Conservation (phyloP, 1,140 invertebrate species). For the Colletes gigas region DNA sequence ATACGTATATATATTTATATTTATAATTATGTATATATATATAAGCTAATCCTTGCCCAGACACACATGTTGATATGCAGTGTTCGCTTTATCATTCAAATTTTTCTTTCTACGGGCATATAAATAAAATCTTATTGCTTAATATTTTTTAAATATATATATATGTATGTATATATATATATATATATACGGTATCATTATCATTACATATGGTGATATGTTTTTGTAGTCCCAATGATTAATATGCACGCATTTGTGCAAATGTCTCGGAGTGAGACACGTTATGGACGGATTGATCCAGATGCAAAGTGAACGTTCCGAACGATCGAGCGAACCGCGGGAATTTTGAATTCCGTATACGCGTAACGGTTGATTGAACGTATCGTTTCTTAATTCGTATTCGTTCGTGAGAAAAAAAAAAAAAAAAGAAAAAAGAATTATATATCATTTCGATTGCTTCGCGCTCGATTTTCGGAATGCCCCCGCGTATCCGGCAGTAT, state of each 20-base stretch:
- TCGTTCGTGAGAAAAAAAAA: background rate
- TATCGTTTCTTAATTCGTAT: constrained; percentile 7
- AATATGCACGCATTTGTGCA: constrained; percentile 80
- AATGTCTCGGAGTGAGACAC: constrained; percentile 77
- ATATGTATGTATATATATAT: constrained; percentile 37
- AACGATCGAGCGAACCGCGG: constrained; percentile 62
- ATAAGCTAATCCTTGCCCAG: constrained; percentile 80
- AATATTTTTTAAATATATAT: constrained; percentile 67
- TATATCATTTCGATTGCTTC: background rate
- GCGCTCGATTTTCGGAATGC: constrained; percentile 71
- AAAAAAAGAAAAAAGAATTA: background rate
- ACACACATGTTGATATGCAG: constrained; percentile 80
- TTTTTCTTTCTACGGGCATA: constrained; percentile 72
- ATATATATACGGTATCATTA: constrained; percentile 52
- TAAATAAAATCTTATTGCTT: constrained; percentile 81
- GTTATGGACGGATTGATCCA: constrained; percentile 81
- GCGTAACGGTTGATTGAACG: background rate
- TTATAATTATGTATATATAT: constrained; percentile 65
- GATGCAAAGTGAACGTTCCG: constrained; percentile 73
- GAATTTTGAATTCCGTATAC: background rate
- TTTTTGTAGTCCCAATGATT: constrained; percentile 82
- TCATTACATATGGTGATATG: constrained; percentile 81
- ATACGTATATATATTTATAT: constrained; percentile 56
- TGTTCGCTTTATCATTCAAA: constrained; percentile 61
- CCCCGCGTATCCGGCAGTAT: constrained; percentile 75